Conservation (phyloP, 2,888 invertebrate genomes). For the Metellina segmentata region DNA sequence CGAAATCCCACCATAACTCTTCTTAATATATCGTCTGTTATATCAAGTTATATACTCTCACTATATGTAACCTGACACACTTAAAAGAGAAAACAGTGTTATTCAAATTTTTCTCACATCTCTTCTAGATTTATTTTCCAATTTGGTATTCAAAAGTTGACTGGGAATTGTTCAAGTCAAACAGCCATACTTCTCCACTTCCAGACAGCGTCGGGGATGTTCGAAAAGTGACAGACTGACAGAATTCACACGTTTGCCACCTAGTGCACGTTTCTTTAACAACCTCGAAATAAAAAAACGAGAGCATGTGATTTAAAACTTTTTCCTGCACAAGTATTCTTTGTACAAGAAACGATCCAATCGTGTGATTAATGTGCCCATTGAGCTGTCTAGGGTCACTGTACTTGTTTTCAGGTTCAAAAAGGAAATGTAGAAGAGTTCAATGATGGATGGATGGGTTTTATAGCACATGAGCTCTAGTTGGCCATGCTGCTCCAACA, state of each 20-base stretch:
- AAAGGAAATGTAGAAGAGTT: neutral
- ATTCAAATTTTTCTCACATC: neutral
- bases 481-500: too few species aligned
- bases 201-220: neutral
- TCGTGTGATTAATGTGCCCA: neutral
- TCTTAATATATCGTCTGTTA: too few species aligned
- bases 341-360: neutral
- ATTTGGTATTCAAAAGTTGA: neutral
- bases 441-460: neutral
- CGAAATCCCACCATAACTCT: too few species aligned
- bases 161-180: neutral
- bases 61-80: too few species aligned
- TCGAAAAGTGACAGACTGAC: neutral
- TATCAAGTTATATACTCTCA: too few species aligned
- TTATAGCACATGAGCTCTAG: neutral
- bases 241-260: neutral
- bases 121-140: neutral
- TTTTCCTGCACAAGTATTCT: neutral
- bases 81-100: too few species aligned
- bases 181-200: neutral
- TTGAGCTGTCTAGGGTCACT: neutral
- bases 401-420: neutral
- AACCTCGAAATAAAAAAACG: neutral
- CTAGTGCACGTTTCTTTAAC: neutral
- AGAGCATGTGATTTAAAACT: neutral